Conservation (phyloP, 2,113 vertebrate species). For the Paratilapia polleni region DNA sequence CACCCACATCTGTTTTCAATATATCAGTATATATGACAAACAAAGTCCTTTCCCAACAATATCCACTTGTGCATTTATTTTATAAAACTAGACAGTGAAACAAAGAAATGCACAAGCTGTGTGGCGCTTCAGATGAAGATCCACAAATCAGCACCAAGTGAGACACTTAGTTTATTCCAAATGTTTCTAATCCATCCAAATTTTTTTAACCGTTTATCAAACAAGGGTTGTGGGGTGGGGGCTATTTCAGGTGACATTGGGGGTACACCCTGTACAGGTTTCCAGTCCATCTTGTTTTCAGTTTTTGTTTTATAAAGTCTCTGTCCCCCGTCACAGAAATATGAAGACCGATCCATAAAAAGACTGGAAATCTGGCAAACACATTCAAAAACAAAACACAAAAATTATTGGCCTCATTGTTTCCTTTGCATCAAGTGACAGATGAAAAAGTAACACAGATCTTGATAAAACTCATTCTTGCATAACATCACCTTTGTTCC, state of each 20-base stretch:
- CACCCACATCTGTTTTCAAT: conserved; percentile 60
- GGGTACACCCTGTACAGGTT: neutral
- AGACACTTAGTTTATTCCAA: conserved; percentile 32
- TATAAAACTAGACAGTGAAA: conserved; percentile 22
- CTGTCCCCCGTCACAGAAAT: neutral
- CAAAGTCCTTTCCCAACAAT: conserved; percentile 41
- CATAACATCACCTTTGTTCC: conserved; percentile 17
- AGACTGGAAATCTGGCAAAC: conserved; percentile 13
- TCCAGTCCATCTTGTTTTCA: neutral
- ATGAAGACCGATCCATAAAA: conserved; percentile 12
- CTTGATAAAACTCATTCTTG: conserved; percentile 9
- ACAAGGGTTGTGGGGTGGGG: neutral
- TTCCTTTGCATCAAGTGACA: neutral
- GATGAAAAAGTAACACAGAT: neutral
- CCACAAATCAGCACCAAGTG: conserved; percentile 36
- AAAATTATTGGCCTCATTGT: neutral
- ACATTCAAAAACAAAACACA: neutral
- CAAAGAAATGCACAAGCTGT: conserved; percentile 16
- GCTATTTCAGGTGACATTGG: no score
- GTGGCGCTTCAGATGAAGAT: conserved; percentile 4
- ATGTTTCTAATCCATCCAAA: conserved; percentile 18
- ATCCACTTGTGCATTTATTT: conserved; percentile 37
- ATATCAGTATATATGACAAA: conserved; percentile 52
- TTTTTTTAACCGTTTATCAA: neutral
- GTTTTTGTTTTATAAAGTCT: conserved; percentile 7